Conservation (phyloP, 2,113 vertebrate genomes). For the Eclectus roratus region DNA sequence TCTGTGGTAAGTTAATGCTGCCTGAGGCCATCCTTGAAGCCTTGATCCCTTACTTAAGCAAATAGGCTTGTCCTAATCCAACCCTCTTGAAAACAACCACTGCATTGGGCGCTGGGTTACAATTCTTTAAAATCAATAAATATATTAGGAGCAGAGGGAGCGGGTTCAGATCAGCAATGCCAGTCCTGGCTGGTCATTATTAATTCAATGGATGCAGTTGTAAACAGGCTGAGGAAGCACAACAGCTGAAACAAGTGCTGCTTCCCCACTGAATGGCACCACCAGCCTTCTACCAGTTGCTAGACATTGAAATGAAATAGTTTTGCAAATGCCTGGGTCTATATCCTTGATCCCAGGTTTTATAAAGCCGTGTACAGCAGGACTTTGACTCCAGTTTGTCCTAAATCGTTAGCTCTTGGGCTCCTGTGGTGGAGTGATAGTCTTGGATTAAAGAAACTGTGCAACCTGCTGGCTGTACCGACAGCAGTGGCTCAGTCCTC, state of each 20-base stretch:
- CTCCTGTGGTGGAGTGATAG: no score
- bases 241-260: not conserved
- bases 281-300: not conserved
- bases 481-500: accelerated
- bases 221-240: slow-evolving; percentile 36
- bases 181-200: slow-evolving; percentile 33
- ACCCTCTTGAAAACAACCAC: not conserved
- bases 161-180: not conserved
- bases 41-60: not conserved
- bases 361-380: not conserved
- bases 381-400: not conserved
- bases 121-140: slow-evolving; percentile 46
- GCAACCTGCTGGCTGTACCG: not conserved
- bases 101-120: not conserved
- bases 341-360: not conserved
- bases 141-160: slow-evolving; percentile 51
- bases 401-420: not conserved
- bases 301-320: accelerated
- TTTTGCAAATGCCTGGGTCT: not conserved
- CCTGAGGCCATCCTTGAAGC: not conserved
- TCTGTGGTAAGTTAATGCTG: accelerated
- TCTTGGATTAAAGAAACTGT: not conserved
- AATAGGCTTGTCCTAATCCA: not conserved
- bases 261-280: not conserved
- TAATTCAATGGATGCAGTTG: slow-evolving; percentile 47